Evolutionary conservation across 1,140 invertebrate genomes (phyloP).

Genomic region (Chlorops oryzae): DNA sequence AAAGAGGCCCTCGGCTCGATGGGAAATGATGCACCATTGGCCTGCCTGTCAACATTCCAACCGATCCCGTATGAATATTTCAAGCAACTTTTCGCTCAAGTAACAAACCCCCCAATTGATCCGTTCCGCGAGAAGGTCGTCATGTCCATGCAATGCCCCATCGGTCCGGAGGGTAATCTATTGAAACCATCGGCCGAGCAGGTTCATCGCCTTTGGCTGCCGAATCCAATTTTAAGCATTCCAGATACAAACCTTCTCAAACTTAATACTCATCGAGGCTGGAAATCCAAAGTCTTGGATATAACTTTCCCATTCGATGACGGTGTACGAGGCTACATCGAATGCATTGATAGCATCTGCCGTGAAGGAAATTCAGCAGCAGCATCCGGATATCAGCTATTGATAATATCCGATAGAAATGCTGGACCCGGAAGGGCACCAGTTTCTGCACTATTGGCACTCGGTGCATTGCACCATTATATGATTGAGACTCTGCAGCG

Average conservation of each 20-base stretch:
- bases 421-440: constrained; percentile 68
- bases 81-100: constrained; percentile 99
- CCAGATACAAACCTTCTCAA: constrained; percentile 84
- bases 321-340: constrained; percentile 67
- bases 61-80: constrained; percentile 96
- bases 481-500: constrained; percentile 90
- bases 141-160: constrained; percentile 91
- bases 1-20: constrained; percentile 98
- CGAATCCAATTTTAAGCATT: constrained; percentile 91
- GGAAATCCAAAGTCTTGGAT: constrained; percentile 88
- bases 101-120: constrained; percentile 99
- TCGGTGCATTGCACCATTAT: constrained; percentile 91
- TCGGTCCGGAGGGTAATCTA: constrained; percentile 91
- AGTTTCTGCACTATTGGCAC: constrained; percentile 75
- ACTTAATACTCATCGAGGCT: constrained; percentile 76
- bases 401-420: constrained; percentile 82
- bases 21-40: constrained; percentile 97
- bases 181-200: constrained; percentile 83
- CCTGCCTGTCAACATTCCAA: constrained; percentile 91
- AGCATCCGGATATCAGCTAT: constrained; percentile 70
- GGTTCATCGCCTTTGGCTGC: constrained; percentile 87
- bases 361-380: constrained; percentile 78
- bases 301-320: constrained; percentile 74
- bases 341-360: constrained; percentile 74
- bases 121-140: constrained; percentile 98